phyloP scores from a whole-genome alignment of 2,797 vertebrate genomes.

The Bucorvus abyssinicus region DNA sequence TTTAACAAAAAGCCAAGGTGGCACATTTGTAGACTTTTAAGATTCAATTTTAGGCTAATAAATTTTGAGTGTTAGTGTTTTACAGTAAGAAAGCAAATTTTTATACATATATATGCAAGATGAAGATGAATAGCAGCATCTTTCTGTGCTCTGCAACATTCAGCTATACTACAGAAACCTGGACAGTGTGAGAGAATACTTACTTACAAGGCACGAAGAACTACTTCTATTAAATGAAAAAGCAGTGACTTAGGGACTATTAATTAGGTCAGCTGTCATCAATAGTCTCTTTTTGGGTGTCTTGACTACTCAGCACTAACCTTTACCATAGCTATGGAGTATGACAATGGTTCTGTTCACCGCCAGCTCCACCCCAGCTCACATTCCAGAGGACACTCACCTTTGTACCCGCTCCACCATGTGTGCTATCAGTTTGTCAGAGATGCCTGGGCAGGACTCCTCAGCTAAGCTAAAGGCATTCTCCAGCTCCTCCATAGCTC shows the following conservation, averaged over 20 bases:
- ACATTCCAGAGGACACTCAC: constrained; percentile 49
- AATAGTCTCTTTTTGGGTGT: background rate
- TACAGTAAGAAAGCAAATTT: background rate
- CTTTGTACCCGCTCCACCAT: constrained; percentile 95
- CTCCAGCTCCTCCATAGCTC: constrained; percentile 95
- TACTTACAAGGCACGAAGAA: background rate
- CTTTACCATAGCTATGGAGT: background rate
- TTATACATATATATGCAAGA: background rate
- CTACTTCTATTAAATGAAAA: background rate
- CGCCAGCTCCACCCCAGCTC: background rate
- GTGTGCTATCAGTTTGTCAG: constrained; percentile 92
- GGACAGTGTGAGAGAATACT: background rate
- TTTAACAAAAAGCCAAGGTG: background rate
- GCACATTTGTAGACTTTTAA: background rate
- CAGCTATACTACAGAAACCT: background rate
- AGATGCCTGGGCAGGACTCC: constrained; percentile 97
- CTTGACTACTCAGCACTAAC: background rate
- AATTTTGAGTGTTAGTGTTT: background rate
- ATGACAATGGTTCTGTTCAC: fast-evolving
- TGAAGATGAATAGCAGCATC: background rate
- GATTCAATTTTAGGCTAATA: background rate
- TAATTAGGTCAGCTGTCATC: background rate
- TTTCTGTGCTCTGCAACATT: background rate
- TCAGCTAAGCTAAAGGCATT: constrained; percentile 96
- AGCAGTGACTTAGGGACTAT: background rate